A percentile compares a stretch with the other conserved stretches of the same genome.
Evolutionary conservation across 2,888 invertebrate genomes (phyloP).

Genomic region (Hemistola chrysoprasaria): DNA sequence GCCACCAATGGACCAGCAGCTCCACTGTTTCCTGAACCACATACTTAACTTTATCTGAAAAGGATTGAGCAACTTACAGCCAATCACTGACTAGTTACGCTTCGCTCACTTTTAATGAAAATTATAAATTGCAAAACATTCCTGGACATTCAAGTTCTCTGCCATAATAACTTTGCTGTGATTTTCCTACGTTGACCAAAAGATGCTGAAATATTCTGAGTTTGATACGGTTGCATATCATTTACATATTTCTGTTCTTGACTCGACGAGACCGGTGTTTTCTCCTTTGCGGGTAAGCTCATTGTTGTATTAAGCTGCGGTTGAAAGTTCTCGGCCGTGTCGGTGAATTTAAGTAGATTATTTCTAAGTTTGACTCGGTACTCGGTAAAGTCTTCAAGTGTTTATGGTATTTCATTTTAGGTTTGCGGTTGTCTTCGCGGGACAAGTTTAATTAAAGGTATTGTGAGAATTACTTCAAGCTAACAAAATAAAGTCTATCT

Average conservation of each 20-base stretch:
- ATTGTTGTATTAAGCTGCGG: conserved; percentile 62
- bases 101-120: conserved; percentile 30
- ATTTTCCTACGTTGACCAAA: neutral
- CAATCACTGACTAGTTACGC: conserved; percentile 31
- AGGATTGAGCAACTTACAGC: conserved; percentile 29
- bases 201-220: neutral
- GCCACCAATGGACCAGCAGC: too few species aligned
- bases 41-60: conserved; percentile 27
- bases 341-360: conserved; percentile 67
- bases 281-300: conserved; percentile 47
- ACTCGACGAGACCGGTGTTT: conserved; percentile 19
- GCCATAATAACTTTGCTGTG: neutral
- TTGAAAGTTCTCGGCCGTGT: conserved; percentile 50
- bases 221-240: conserved; percentile 6
- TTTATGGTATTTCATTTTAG: conserved; percentile 22
- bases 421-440: conserved; percentile 24
- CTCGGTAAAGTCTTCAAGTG: conserved; percentile 33
- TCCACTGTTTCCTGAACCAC: conserved; percentile 5
- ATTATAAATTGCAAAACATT: conserved; percentile 29
- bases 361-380: conserved; percentile 43
- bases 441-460: conserved; percentile 1
- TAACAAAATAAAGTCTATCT: too few species aligned
- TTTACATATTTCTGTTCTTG: conserved; percentile 6
- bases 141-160: neutral
- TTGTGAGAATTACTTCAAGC: neutral